Evolutionary conservation across 2,888 invertebrate genomes (phyloP).

Genomic region (Andrena fulva): DNA sequence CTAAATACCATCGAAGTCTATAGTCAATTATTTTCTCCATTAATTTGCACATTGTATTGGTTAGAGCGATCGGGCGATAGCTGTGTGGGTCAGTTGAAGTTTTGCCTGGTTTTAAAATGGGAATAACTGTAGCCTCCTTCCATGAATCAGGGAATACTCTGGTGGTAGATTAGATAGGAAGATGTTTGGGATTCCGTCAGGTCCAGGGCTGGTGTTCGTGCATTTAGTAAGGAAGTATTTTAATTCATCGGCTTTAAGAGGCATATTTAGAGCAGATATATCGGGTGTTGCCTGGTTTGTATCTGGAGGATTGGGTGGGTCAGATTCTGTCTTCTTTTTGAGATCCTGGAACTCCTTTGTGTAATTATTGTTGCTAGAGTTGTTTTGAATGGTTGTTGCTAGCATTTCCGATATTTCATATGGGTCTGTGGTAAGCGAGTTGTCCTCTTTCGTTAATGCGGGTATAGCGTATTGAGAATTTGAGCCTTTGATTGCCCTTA

Average conservation of each 20-base stretch:
- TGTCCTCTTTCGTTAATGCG: constrained; percentile 2
- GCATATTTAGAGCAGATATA: not conserved
- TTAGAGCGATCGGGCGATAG: too few species aligned
- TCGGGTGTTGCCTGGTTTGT: too few species aligned
- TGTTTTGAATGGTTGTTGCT: not conserved
- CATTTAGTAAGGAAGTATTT: constrained; percentile 1
- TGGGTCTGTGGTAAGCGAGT: not conserved
- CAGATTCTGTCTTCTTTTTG: not conserved
- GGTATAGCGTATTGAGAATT: not conserved
- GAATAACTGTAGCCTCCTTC: too few species aligned
- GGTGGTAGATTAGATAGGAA: not conserved
- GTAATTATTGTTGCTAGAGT: not conserved
- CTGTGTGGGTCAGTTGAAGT: too few species aligned
- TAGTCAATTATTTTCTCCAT: not conserved
- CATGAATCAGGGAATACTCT: too few species aligned
- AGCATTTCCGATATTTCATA: constrained; percentile 1
- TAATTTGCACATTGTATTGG: too few species aligned
- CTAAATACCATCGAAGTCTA: not conserved
- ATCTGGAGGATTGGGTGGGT: not conserved
- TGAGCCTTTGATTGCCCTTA: constrained; percentile 6
- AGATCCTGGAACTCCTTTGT: not conserved
- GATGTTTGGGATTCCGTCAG: not conserved
- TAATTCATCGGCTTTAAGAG: constrained; percentile 4
- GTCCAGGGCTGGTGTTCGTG: constrained; percentile 1
- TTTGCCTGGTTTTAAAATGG: too few species aligned